A percentile compares a stretch with the other conserved stretches of the same genome.
Evolutionary conservation across 2,888 invertebrate genomes (phyloP).

Genomic region (Cryptocephalus primarius): DNA sequence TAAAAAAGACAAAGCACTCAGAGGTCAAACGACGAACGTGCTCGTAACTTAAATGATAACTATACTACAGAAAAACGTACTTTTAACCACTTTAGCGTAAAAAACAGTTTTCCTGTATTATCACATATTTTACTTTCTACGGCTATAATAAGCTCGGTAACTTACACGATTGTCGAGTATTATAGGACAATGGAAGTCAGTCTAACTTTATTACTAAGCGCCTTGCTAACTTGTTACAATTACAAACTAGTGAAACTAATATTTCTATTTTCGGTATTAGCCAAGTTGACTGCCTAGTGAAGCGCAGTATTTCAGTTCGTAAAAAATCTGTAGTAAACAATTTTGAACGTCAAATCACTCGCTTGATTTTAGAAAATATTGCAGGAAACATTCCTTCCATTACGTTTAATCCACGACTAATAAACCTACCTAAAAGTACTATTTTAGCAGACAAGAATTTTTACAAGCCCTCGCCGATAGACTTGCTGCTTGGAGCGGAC

Average conservation of each 20-base stretch:
- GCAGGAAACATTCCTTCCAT: background rate
- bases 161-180: background rate
- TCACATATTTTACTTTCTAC: background rate
- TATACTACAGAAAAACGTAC: background rate
- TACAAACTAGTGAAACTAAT: background rate
- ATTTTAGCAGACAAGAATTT: slow-evolving; percentile 3
- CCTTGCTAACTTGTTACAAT: background rate
- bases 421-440: background rate
- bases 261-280: background rate
- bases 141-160: background rate
- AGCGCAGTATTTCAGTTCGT: background rate
- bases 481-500: background rate
- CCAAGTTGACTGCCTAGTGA: background rate
- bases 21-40: background rate
- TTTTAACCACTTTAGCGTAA: background rate
- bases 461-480: slow-evolving; percentile 1
- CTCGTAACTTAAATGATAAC: background rate
- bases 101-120: background rate
- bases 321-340: background rate
- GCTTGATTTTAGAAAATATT: background rate
- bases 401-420: background rate
- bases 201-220: background rate
- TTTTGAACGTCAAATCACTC: background rate
- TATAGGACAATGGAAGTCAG: background rate
- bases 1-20: background rate